Evolutionary conservation across 1,140 invertebrate species (phyloP), one percentile per base, ranked within the genome.

Genomic region (Drosophila persimilis): DNA sequence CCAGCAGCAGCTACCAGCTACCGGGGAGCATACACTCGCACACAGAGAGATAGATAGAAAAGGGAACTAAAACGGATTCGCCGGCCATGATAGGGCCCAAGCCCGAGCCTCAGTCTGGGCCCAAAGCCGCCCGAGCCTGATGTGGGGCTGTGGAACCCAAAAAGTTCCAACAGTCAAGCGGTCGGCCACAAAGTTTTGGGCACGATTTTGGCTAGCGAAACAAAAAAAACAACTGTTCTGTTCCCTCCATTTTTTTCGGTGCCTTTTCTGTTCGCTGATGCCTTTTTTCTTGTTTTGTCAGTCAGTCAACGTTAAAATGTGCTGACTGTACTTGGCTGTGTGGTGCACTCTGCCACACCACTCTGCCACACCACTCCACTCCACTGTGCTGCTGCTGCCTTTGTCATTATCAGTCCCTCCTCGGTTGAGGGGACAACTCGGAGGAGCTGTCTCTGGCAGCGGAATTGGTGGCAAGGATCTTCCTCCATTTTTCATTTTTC

Each of bases 191-290:
- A 75, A 76, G 52, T 75, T 74, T 75, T 75, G 73, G 72, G 73
- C 73, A 75, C 73, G 72, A 75, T 75, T 75, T 74, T 74, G 73
- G 73, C 76, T 69, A 57, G 62, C 72, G 45, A 75, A 76, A 76
- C 64, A 53, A 69, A 65, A 31, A 31, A 26, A 47, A 47, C 8
- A 3, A 46, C 48, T 26, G 13, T 15, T 31, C 44, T 58, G 11
- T 26, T 31, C 6, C n/a, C n/a, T 7, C 7, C 17, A 11, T 55
- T 56, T 54, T 53, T 53, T 41, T 41, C 11, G n/a, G 20, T 17
- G 11, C 3, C 39, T 48, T 48, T 39, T 59, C 20, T 20, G 20
- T 17, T 35, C 8, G 31, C 35, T 39, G 35, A 39, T 39, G 35
- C 9, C 26, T 9, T 46, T 51, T 46, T 46, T 29, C 47, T 55